These are phyloP conservation scores for Drosophila ohnishii DNA, from an alignment of 1,140 invertebrate genomes.

Conservation along the genomic window DNA sequence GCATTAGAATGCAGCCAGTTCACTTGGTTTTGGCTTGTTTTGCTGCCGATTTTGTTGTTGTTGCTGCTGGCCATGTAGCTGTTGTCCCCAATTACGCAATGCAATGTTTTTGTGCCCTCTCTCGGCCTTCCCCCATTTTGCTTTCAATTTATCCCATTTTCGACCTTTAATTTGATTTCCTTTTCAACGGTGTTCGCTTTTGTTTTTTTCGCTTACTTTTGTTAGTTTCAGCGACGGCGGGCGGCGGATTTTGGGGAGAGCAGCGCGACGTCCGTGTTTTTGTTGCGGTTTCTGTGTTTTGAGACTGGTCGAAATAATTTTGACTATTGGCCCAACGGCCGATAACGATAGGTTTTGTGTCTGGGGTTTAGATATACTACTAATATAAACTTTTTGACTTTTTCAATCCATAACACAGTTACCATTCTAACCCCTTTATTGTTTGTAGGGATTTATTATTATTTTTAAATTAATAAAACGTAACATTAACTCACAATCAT, in stretches of 20 bases:
- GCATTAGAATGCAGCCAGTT: slow-evolving; percentile 60
- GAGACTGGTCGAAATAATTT: slow-evolving; percentile 35
- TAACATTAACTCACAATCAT: no score
- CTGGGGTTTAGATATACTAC: background rate
- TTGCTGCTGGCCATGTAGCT: slow-evolving; percentile 34
- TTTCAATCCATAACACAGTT: background rate
- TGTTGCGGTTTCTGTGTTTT: slow-evolving; percentile 40
- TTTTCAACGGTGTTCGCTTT: slow-evolving; percentile 10
- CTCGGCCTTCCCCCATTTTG: slow-evolving; percentile 21
- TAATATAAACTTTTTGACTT: background rate
- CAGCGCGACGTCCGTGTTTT: slow-evolving; percentile 40
- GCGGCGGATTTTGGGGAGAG: slow-evolving; percentile 30
- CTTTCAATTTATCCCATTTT: slow-evolving; percentile 7
- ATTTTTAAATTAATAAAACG: no score
- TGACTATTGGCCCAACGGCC: slow-evolving; percentile 4
- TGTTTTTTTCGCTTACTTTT: slow-evolving; percentile 66
- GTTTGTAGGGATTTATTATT: no score
- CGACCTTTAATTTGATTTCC: slow-evolving; percentile 15
- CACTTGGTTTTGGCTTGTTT: slow-evolving; percentile 37
- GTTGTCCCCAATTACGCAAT: slow-evolving; percentile 67
- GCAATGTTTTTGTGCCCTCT: slow-evolving; percentile 53
- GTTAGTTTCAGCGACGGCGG: slow-evolving; percentile 18
- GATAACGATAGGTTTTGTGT: slow-evolving; percentile 4
- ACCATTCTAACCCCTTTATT: background rate
- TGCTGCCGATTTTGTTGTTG: slow-evolving; percentile 41